These are phyloP conservation scores for Metopolophium dirhodum DNA, from an alignment of 1,140 invertebrate genomes.

Conservation along the genomic window DNA sequence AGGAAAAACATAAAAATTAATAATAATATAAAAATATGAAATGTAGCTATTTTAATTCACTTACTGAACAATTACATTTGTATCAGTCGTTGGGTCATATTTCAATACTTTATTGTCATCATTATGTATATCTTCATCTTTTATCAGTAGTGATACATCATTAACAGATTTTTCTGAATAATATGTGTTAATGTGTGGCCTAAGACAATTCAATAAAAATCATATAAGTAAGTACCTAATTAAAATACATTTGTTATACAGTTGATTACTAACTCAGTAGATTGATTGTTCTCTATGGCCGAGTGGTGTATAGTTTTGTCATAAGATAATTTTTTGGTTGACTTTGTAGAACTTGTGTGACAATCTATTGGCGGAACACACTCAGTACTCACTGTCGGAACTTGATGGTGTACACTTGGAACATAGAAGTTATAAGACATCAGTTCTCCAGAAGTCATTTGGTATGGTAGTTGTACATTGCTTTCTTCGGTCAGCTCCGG, in stretches of 20 bases:
- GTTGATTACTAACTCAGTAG: neutral
- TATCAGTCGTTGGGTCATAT: constrained; percentile 32
- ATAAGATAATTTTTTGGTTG: neutral
- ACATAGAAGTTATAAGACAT: constrained; percentile 30
- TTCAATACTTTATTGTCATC: constrained; percentile 25
- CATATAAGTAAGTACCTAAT: neutral
- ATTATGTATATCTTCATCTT: constrained; percentile 42
- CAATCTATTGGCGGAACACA: neutral
- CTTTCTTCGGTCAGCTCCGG: constrained; percentile 22
- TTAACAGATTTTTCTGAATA: constrained; percentile 9
- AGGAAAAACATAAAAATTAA: neutral
- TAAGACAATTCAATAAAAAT: neutral
- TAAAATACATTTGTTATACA: neutral
- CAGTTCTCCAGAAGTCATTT: neutral
- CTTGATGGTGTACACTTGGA: neutral
- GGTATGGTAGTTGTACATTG: neutral
- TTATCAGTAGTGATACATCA: neutral
- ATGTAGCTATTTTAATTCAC: neutral
- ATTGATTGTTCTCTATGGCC: neutral
- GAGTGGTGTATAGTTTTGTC: neutral
- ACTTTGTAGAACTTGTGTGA: neutral
- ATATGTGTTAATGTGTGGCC: neutral
- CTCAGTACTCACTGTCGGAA: neutral
- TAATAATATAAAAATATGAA: neutral
- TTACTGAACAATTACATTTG: constrained; percentile 53